Percentiles rank a stretch among this genome's conserved stretches.
phyloP scores from a whole-genome alignment of 2,113 vertebrate species.

The Uropsilus gracilis region DNA sequence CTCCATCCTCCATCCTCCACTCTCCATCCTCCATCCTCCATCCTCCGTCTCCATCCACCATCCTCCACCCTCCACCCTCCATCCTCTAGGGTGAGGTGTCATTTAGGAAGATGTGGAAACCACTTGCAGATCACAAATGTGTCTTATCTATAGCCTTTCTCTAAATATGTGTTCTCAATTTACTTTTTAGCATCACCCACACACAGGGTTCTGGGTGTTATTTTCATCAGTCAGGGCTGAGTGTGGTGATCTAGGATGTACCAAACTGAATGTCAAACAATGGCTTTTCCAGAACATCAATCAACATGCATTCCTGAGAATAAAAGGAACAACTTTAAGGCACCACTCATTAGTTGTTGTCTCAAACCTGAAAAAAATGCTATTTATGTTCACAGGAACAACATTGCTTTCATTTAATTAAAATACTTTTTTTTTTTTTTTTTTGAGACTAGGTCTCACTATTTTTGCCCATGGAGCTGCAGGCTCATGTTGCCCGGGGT shows the following conservation, averaged over 20 bases:
- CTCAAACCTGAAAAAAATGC: background rate
- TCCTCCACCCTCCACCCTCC: background rate
- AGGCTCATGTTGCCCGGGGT: no score
- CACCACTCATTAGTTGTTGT: background rate
- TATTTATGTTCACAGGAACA: background rate
- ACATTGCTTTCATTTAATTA: constrained; percentile 25
- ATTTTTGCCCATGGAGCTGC: no score
- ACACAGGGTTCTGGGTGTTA: background rate
- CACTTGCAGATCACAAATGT: background rate
- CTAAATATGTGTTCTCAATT: constrained; percentile 45
- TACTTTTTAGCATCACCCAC: constrained; percentile 16
- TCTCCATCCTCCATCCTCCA: background rate
- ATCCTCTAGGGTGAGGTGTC: background rate
- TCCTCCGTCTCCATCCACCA: background rate
- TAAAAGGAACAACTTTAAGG: background rate
- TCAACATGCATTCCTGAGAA: background rate
- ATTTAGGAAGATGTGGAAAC: background rate
- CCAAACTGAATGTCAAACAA: constrained; percentile 39
- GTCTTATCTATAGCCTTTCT: background rate
- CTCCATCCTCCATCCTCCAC: background rate
- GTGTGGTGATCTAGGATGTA: constrained; percentile 34
- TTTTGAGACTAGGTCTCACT: no score
- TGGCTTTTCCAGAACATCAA: constrained; percentile 31
- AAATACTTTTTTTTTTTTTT: no score
- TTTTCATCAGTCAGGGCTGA: constrained; percentile 15